Evolutionary conservation across 2,113 vertebrate species (phyloP), one percentile per base, ranked within the genome.

Genomic region (Pelecanoides urinatrix): DNA sequence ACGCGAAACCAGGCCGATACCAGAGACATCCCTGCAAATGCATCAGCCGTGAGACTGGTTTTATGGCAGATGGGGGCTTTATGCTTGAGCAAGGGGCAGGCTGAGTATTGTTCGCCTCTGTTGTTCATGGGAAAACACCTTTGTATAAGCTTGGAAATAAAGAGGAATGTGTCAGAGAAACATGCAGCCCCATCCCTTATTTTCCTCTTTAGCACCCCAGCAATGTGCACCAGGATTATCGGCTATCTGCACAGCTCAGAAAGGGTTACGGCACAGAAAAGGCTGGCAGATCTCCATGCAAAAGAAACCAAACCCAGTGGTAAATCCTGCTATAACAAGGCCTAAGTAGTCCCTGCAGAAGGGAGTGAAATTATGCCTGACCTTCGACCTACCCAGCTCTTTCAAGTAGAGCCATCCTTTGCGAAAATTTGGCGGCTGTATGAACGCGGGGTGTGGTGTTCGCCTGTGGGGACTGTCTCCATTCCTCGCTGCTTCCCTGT

Each of bases 341-440:
- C 86, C 78, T 90, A 91, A 92, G 81, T 93, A 92, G 85, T 94
- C 92, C 67, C 53, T 95, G 90, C 90, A 92, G 94, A 94, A 96
- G 77, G 80, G 83, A 94, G 91, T 96, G 86, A 96, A 97, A 93
- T 88, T 94, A 90, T 3, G 59, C 74, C 89, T 93, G 91, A 94
- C 93, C 94, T 96, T 92, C 1, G 3, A 84, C 92, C 80, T 92
- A 88, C 95, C 78, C 90, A 89, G 29, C 74, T 88, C 90, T 96
- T 96, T 97, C 84, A 97, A 97, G 95, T 34, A 94, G 93, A 91
- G 91, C 93, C 84, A 96, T 95, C 92, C 80, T 86, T 93, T 87
- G 65, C 5, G 1, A 93, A 94, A 96, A 79, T 75, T 97, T 96
- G 94, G 92, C 93, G 3, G 82, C 74, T 42, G 4, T 26, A 29